phyloP scores from a whole-genome alignment of 1,140 invertebrate genomes.

The Pseudomyrmex dendroicus region DNA sequence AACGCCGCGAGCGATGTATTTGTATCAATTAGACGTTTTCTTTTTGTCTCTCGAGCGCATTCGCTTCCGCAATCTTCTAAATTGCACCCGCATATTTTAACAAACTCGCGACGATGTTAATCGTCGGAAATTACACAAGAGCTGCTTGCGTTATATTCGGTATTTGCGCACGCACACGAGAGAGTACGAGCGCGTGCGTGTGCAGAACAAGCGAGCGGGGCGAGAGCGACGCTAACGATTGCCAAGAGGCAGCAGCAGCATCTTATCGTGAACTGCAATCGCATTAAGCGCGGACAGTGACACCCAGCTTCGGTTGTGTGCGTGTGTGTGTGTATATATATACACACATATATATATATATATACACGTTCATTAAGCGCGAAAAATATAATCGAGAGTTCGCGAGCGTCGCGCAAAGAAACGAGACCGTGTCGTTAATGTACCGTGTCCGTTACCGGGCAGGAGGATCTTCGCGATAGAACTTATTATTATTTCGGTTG shows the following conservation, averaged over 20 bases:
- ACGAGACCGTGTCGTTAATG: constrained; percentile 75
- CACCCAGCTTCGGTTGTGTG: constrained; percentile 71
- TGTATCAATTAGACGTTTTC: neutral
- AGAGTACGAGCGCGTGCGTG: constrained; percentile 49
- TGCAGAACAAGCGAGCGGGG: constrained; percentile 42
- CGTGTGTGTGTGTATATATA: too few relatives aligned
- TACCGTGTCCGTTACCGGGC: constrained; percentile 29
- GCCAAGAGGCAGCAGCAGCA: constrained; percentile 76
- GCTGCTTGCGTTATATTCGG: neutral
- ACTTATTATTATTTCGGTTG: constrained; percentile 38
- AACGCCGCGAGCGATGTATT: neutral
- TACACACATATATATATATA: constrained; percentile 15
- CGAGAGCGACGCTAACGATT: constrained; percentile 80
- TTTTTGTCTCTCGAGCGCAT: neutral
- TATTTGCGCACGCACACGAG: constrained; percentile 63
- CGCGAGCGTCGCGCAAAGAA: constrained; percentile 73
- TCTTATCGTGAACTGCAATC: constrained; percentile 83
- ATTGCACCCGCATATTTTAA: neutral
- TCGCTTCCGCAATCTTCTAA: neutral
- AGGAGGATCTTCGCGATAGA: neutral
- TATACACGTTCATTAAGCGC: constrained; percentile 82
- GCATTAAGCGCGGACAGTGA: constrained; percentile 83
- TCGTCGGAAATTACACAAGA: neutral
- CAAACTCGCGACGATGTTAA: neutral
- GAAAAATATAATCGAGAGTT: constrained; percentile 82